Base-by-base conservation (phyloP, 2,888 invertebrate genomes). In the Athrips mouffetella region DNA sequence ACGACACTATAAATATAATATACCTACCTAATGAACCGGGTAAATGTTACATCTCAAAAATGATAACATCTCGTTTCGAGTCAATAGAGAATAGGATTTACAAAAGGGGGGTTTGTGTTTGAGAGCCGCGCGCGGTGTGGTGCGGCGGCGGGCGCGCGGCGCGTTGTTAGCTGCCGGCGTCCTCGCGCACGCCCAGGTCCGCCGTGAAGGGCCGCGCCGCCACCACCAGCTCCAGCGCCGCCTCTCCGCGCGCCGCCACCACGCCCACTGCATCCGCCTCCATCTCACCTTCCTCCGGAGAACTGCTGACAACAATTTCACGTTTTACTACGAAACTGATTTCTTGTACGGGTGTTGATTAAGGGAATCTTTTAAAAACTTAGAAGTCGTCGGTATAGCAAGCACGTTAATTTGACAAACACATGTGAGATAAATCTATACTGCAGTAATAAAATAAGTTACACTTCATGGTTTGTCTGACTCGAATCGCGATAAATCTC, bases 121-220 rank as follows among this genome's bases (percentile, higher is more conserved):
- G 67, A 65, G 62, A 58, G 55, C 58, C 51, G 57, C 50, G 55
- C 52, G 47, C 15, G 18, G 40, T 13, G 31, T 29, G 30, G 2
- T 1, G 20, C 31, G 20, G n/a, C n/a, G 31, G 21, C n/a, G 30
- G 42, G 6, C 3, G 20, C 11, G 21, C 20, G 21, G 55, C 55
- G 57, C 48, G 48, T n/a, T n/a, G n/a, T 18, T 51, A 51, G 48
- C 40, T 57, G 47, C 52, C 52, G 52, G 13, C 13, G 20, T 21
- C 44, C 20, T 31, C 57, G 60, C 51, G 57, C 45, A 27, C 29
- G 39, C 21, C 91, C 62, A 91, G 81, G 73, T 92, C 92, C 76
- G 90, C 91, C 46, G 87, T 89, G 74, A 91, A 91, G 33, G 91
- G 91, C 60, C 84, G 89, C 68, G 79, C 78, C 39, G 84, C 73